Base-by-base conservation (phyloP, 2,113 vertebrate species). In the Anguilla japonica region DNA sequence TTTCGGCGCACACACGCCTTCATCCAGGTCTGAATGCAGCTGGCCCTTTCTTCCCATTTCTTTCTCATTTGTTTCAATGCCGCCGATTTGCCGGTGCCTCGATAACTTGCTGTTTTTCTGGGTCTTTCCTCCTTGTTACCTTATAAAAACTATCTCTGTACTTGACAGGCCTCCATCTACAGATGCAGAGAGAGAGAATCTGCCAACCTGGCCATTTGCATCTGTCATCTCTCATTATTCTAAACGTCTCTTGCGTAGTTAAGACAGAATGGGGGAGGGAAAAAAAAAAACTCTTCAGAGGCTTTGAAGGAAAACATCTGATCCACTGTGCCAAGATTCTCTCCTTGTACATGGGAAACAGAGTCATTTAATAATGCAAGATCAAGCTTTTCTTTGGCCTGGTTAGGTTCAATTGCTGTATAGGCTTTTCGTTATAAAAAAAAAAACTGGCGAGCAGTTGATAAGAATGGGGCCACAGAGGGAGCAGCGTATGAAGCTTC, bases 321-420 rank as follows among this genome's bases (percentile, higher is more conserved):
- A 71, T 71, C 63, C 26, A 22, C 7, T 3, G n/a, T 11, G n/a
- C n/a, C 71, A 2, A 75, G 26, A 75, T 34, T 34, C 71, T 75
- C 29, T 34, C 16, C 71, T 34, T 34, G 34, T 34, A 75, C 71
- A 75, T 13, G 13, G 71, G 71, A 75, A 34, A 34, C n/a, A 75
- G 71, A 75, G 8, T 75, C 71, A 34, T n/a, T 29, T 75, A 34
- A 26, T 75, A 34, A 75, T 75, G 71, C 71, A 75, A 75, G n/a
- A 75, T 75, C 71, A 75, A 75, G 71, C 22, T 75, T 75, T 75
- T 67, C 22, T 67, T 34, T n/a, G 71, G 71, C 71, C 71, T 75
- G 71, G 71, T 75, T 75, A 34, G 11, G 71, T 34, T 75, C 71
- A 34, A 75, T n/a, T 75, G 71, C 71, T 75, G 71, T n/a, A 26